Conservation (phyloP, 2,113 vertebrate species). For the Heterotilapia buettikoferi region DNA sequence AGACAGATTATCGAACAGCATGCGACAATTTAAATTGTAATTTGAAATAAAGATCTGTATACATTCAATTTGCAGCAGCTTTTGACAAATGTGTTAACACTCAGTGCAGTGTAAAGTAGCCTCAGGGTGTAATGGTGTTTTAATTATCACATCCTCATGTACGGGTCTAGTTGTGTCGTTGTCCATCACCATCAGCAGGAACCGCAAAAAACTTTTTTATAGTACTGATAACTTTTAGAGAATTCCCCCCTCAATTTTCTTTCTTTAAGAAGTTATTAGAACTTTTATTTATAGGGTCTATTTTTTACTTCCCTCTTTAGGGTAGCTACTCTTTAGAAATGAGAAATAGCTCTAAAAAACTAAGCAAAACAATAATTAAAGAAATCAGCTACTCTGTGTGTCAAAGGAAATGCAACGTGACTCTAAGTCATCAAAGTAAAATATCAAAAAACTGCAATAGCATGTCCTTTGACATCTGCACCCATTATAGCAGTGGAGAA, state of each 20-base stretch:
- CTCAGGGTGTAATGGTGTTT: neutral
- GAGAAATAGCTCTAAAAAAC: neutral
- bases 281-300: neutral
- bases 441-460: neutral
- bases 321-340: neutral
- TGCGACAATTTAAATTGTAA: neutral
- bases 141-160: constrained; percentile 16
- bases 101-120: neutral
- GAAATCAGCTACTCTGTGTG: neutral
- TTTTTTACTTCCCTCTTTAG: neutral
- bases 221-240: neutral
- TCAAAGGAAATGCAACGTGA: neutral
- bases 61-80: neutral
- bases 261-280: neutral
- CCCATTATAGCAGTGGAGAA: neutral
- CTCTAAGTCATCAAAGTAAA: neutral
- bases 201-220: neutral
- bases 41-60: neutral
- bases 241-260: neutral
- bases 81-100: constrained; percentile 9
- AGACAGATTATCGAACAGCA: neutral
- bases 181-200: neutral
- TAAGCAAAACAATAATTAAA: neutral
- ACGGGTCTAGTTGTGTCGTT: neutral
- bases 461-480: neutral